phyloP scores from a whole-genome alignment of 2,797 vertebrate genomes.

The Arremon brunneinucha region DNA sequence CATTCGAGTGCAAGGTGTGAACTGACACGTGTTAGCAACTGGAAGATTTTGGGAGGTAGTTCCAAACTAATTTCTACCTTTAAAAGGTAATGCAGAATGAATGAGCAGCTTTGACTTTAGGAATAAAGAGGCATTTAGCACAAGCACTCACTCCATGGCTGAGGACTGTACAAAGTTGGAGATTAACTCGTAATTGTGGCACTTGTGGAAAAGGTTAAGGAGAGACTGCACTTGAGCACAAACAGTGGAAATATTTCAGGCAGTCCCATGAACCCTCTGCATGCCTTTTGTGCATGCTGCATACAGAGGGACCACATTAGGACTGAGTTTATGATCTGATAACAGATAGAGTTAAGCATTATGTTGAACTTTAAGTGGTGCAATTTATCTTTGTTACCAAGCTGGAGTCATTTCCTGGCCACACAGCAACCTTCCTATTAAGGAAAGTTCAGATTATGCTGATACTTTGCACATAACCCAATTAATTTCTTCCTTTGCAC shows the following conservation, averaged over 20 bases:
- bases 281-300: background rate
- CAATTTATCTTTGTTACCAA: background rate
- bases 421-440: background rate
- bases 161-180: background rate
- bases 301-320: background rate
- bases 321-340: background rate
- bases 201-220: background rate
- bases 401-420: background rate
- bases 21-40: rapidly evolving
- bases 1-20: background rate
- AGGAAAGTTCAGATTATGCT: background rate
- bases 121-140: background rate
- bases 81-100: background rate
- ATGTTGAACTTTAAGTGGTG: background rate
- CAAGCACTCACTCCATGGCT: background rate
- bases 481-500: background rate
- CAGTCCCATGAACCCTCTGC: background rate
- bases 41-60: background rate
- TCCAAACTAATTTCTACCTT: background rate
- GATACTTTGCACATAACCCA: background rate
- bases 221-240: background rate
- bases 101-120: background rate
- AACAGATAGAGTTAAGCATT: background rate
- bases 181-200: background rate
- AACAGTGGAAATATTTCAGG: background rate